Base-by-base conservation (phyloP, 2,888 invertebrate species). In the Thecocarcelia acutangulata region DNA sequence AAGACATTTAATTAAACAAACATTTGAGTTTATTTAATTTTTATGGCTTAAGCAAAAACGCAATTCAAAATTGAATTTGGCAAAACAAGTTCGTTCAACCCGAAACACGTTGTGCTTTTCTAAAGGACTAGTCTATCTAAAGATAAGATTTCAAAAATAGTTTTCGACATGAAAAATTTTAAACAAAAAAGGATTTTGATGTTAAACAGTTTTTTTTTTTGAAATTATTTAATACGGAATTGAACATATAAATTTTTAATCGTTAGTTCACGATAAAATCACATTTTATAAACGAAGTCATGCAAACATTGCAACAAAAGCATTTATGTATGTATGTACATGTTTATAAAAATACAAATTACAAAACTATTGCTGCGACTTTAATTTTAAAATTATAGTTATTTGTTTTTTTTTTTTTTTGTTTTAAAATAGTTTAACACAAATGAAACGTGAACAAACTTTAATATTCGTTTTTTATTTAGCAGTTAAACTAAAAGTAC, bases 401-500 rank as follows among this genome's bases (percentile, higher is more conserved):
- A n/a, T n/a, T n/a, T n/a, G n/a, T n/a, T n/a, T n/a, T 13, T 17
- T 54, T 5, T 37, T 3, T 13, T 56, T 56, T 44, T 58, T 17
- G 1, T 68, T 68, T 24, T 42, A 42, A 48, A 33, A 48, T 70
- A 12, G 11, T 40, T 59, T 37, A 33, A 33, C 33, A 33, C 8
- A 33, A 33, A 8, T 33, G 1, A 33, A 3, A 33, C 33, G 9
- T 1, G 9, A 33, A 33, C 5, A 28, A 3, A 28, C 6, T 4
- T 28, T 28, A 33, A 3, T 33, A 5, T 9, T 6, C 9, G 5
- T n/a, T n/a, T n/a, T n/a, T n/a, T n/a, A 33, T 33, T 33, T 3
- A 8, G 6, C 33, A 33, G 33, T 33, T 1, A 33, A 9, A 9
- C 6, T 33, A 46, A 46, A 52, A 66, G 80, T 73, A 61, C 81